Conservation (phyloP, 2,113 vertebrate species). For the Tor tambroides region DNA sequence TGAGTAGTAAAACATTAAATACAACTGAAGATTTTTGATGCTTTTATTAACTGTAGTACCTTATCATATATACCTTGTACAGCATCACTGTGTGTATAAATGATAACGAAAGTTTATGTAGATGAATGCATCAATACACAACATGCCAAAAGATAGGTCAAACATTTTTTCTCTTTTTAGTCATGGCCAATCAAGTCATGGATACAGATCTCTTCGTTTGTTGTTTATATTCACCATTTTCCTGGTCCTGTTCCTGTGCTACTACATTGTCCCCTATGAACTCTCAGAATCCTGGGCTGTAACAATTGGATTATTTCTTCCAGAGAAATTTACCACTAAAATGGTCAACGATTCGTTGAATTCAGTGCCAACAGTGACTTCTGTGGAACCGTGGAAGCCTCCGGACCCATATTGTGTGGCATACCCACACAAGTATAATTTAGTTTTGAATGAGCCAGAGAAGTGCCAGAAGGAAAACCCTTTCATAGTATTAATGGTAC, state of each 20-base stretch:
- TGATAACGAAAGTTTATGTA: neutral
- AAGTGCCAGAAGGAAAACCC: conserved; percentile 63
- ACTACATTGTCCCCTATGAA: conserved; percentile 1
- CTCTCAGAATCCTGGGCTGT: neutral
- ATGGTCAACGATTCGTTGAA: neutral
- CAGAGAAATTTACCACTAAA: neutral
- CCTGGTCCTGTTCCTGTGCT: conserved; percentile 24
- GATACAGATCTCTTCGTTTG: neutral
- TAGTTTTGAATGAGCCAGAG: conserved; percentile 66
- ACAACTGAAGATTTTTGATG: neutral
- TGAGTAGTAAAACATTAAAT: neutral
- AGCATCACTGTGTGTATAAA: neutral
- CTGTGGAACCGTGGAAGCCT: conserved; percentile 19
- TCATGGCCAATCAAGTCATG: neutral
- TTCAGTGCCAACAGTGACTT: neutral
- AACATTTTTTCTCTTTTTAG: conserved; percentile 27
- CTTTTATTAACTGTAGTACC: neutral
- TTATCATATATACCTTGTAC: neutral
- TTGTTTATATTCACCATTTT: conserved; percentile 9
- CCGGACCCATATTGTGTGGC: conserved; percentile 59
- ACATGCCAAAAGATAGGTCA: neutral
- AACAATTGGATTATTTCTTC: neutral
- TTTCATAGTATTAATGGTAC: conserved; percentile 76
- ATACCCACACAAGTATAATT: conserved; percentile 71
- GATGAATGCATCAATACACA: no score